Evolutionary conservation across 2,797 vertebrate species (phyloP).

Genomic region (Morus bassanus): DNA sequence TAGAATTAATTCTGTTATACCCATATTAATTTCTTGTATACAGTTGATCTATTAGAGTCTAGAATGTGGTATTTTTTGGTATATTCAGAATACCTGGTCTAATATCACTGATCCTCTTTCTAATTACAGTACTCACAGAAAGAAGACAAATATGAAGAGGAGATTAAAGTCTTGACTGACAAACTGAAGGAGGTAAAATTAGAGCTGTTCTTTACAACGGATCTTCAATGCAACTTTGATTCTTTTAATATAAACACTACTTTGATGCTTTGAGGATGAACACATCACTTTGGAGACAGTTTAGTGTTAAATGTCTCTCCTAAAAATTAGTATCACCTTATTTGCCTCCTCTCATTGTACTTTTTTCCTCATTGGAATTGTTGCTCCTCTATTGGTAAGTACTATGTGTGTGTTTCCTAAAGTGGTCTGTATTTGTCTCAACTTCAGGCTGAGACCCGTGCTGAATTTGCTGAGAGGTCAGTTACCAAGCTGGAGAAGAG

Average conservation of each 20-base stretch:
- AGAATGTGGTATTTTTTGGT: accelerated
- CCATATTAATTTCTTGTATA: background rate
- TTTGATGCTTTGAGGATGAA: background rate
- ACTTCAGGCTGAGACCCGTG: conserved; percentile 95
- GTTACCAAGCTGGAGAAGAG: conserved; percentile 99
- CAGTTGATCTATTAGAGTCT: background rate
- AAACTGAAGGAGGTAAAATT: conserved; percentile 97
- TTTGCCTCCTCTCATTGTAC: background rate
- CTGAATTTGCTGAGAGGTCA: conserved; percentile 98
- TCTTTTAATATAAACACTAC: background rate
- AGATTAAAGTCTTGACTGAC: conserved; percentile 99
- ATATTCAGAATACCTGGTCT: background rate
- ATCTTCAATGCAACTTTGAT: background rate
- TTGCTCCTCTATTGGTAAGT: background rate
- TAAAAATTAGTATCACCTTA: background rate
- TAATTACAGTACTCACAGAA: conserved; percentile 96
- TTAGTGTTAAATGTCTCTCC: background rate
- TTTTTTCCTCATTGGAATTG: background rate
- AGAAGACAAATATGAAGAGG: conserved; percentile 99
- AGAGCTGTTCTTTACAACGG: background rate
- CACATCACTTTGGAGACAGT: background rate
- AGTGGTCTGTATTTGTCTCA: background rate
- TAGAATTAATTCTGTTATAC: background rate
- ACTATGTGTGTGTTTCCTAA: background rate
- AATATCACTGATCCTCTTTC: conserved; percentile 58